Evolutionary conservation across 2,797 vertebrate genomes (phyloP).

Genomic region (Smutsia temminckii): DNA sequence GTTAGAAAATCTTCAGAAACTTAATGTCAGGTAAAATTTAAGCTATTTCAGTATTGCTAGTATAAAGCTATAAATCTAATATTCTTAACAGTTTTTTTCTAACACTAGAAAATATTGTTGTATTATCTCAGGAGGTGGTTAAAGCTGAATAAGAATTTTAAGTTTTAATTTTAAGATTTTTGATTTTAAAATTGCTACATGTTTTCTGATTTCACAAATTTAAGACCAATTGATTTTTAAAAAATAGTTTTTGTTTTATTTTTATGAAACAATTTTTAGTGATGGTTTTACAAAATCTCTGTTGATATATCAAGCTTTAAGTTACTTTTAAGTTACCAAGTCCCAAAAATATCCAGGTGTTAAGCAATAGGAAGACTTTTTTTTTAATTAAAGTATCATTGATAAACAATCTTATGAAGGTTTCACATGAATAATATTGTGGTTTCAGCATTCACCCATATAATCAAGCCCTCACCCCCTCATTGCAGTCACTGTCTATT

Average conservation of each 20-base stretch:
- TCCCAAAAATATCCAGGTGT: background rate
- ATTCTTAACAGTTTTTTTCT: background rate
- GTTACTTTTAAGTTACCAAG: background rate
- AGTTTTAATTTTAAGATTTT: conserved; percentile 12
- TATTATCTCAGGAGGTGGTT: conserved; percentile 9
- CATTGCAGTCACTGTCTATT: too few species aligned
- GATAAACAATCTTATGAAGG: too few species aligned
- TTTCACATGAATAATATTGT: too few species aligned
- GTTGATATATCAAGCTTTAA: conserved; percentile 37
- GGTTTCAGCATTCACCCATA: too few species aligned
- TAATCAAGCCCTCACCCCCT: too few species aligned
- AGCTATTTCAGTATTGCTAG: conserved; percentile 33
- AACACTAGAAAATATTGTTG: background rate
- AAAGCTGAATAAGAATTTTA: conserved; percentile 4
- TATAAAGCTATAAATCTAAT: background rate
- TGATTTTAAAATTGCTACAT: conserved; percentile 20
- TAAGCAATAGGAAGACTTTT: conserved; percentile 13
- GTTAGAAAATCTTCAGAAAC: conserved; percentile 93
- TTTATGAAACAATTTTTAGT: conserved; percentile 18
- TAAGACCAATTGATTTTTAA: conserved; percentile 6
- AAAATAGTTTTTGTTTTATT: background rate
- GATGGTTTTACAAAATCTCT: conserved; percentile 44
- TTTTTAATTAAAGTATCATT: too few species aligned
- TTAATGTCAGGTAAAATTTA: conserved; percentile 90
- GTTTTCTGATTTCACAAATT: conserved; percentile 26